Evolutionary conservation across 2,113 vertebrate genomes (phyloP).

Genomic region (Merops nubicus): DNA sequence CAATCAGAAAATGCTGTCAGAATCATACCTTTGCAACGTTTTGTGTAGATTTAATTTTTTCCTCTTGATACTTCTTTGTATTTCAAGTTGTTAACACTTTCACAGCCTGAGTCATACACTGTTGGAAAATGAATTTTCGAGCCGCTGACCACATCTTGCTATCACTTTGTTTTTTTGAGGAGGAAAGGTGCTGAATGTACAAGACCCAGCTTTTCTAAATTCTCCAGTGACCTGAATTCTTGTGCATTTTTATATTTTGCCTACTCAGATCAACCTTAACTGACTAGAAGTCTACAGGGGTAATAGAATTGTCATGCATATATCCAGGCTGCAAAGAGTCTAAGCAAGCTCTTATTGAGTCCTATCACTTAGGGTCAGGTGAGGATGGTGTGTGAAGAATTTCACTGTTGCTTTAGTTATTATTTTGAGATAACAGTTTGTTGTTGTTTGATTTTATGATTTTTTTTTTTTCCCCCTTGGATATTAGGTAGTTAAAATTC

Average conservation of each 20-base stretch:
- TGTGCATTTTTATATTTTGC: not conserved
- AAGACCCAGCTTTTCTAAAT: not conserved
- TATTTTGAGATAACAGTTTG: not conserved
- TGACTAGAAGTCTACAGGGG: not conserved
- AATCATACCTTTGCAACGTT: not conserved
- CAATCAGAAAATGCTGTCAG: not conserved
- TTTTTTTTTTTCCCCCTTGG: fast-evolving
- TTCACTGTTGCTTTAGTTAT: not conserved
- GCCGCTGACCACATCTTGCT: not conserved
- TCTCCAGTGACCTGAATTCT: not conserved
- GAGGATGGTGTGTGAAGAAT: not conserved
- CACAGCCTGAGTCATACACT: not conserved
- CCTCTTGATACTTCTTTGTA: not conserved
- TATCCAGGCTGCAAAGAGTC: not conserved
- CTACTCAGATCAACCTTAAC: not conserved
- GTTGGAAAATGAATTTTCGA: not conserved
- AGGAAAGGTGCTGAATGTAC: not conserved
- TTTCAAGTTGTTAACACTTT: not conserved
- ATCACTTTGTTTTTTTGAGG: not conserved
- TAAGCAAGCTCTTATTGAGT: not conserved
- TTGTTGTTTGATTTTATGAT: not conserved
- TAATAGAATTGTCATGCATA: not conserved
- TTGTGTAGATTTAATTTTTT: not conserved
- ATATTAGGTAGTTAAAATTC: not conserved
- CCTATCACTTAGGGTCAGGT: not conserved